Base-by-base conservation (phyloP, 2,888 invertebrate genomes). In the Nematopogon swammerdamellus region DNA sequence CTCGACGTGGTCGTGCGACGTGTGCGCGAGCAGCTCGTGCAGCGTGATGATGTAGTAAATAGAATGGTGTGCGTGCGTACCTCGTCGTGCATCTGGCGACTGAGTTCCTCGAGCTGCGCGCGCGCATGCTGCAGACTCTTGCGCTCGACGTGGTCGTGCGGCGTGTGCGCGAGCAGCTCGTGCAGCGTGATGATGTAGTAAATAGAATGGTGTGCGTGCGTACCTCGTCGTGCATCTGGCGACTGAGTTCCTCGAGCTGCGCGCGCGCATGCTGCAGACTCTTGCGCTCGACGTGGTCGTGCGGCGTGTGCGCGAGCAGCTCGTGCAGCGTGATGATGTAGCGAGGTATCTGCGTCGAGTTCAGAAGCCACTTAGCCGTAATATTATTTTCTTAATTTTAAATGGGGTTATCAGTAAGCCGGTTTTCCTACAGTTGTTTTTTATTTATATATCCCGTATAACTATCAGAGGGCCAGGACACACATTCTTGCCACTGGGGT, bases 1-100 rank as follows among this genome's bases (percentile, higher is more conserved):
- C 73, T 95, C 95, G 50, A 95, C 95, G 73, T 95, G 95, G 72
- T 95, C 92, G 68, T 94, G 92, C 1, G 95, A 95, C 0, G 95
- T 95, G 71, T 95, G 95, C 5, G 95, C 95, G 53, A 95, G 74
- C 17, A 95, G 75, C 69, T 95, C 94, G 70, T 94, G 94, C 43
- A 95, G 80, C 0, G 94, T 95, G 57, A 94, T n/a, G n/a, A n/a
- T n/a, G n/a, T n/a, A n/a, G n/a, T n/a, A n/a, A n/a, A n/a, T n/a
- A n/a, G n/a, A n/a, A n/a, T n/a, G n/a, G n/a, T n/a, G n/a, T n/a
- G n/a, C n/a, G n/a, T n/a, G 30, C 4, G 10, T 69, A 88, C 88
- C 85, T 93, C 92, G 60, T 93, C 92, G 61, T 92, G 92, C 91
- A 94, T 94, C 68, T 91, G 91, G 45, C 91, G 70, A 0, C 89